Evolutionary conservation across 2,113 vertebrate genomes (phyloP), one percentile per base, ranked within the genome.

Genomic region (Salvator merianae): DNA sequence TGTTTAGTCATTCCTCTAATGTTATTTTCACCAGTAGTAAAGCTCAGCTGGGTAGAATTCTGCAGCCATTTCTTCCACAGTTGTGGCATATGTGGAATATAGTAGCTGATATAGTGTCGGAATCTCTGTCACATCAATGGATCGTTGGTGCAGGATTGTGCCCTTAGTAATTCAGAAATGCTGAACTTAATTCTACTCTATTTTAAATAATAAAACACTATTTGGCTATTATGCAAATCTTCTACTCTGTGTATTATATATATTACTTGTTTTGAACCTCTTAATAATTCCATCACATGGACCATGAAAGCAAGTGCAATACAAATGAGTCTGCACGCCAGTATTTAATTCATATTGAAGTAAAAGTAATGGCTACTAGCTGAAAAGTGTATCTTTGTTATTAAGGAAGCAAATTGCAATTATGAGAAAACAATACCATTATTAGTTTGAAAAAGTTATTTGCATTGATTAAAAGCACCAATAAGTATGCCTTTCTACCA

Each of bases 391-490:
- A 91, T 93, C 94, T 95, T 94, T 91, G 62, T 93, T 94, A 92
- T 93, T 95, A 94, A 93, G 91, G 93, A 92, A 93, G 89, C 92
- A 93, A 94, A 94, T 93, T 93, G 90, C 92, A 95, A 94, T 90
- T 13, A 65, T 87, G 88, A 93, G 93, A 90, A 94, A 95, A 95
- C 93, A 95, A 88, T 92, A 88, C 87, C 88, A 88, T 91, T 93
- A 94, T 95, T 94, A 91, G 88, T 91, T 95, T 93, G 91, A 79
- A 79, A 87, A 96, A 96, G 93, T 96, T 95, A 94, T 92, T 95
- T 95, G 94, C 93, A 92, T 90, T 96, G 95, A 96, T 96, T 96
- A 96, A 96, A 94, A 96, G 93, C 94, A 91, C 94, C 94, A 93
- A 94, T 96, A 96, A 94, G 94, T 92, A 87, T 93, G 92, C 90